These are phyloP conservation scores for Anastatus disparis DNA, from an alignment of 1,140 invertebrate species.

Conservation along the genomic window DNA sequence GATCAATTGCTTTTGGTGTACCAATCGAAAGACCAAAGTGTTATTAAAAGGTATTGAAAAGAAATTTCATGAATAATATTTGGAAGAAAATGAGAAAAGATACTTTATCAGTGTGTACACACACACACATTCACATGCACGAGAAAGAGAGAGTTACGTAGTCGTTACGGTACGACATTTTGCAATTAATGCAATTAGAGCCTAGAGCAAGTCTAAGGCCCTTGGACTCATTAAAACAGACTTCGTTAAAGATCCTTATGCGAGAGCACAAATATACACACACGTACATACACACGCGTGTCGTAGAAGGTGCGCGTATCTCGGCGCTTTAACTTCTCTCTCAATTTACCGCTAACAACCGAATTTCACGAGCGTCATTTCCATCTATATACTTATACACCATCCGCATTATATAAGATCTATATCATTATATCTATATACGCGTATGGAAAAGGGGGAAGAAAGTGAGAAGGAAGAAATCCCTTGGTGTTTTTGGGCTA, in stretches of 20 bases:
- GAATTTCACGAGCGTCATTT: conserved; percentile 29
- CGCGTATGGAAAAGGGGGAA: no score
- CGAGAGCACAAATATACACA: no score
- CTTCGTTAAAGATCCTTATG: conserved; percentile 38
- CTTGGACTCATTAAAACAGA: conserved; percentile 46
- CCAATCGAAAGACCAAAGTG: no score
- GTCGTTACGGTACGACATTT: no score
- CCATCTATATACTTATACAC: background rate
- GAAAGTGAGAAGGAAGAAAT: background rate
- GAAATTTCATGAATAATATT: no score
- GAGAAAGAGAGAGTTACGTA: no score
- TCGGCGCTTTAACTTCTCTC: conserved; percentile 22
- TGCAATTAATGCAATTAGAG: conserved; percentile 50
- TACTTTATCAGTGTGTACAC: no score
- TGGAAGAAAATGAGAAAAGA: no score
- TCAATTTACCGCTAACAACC: conserved; percentile 43
- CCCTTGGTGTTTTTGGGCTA: conserved; percentile 5
- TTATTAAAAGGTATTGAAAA: no score
- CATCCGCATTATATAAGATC: background rate
- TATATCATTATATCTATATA: background rate
- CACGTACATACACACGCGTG: no score
- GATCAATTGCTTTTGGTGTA: no score
- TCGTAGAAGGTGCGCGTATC: background rate
- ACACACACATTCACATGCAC: no score
- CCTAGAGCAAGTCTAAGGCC: background rate